phyloP scores from a whole-genome alignment of 2,113 vertebrate genomes.

The Xenotilapia flavipinnis region DNA sequence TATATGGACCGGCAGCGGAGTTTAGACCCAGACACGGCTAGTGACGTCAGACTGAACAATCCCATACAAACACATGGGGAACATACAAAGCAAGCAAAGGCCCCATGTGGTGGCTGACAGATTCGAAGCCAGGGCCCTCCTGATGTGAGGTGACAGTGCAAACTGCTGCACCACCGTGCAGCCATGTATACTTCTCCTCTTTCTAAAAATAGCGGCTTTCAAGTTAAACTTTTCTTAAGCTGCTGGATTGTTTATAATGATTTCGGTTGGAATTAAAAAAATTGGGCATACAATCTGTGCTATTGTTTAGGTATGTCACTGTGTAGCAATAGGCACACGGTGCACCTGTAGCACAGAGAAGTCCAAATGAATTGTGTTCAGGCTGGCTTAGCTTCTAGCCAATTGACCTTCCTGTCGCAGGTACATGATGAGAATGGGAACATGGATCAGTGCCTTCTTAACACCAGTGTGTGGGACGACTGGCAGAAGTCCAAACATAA shows the following conservation, averaged over 20 bases:
- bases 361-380: background rate
- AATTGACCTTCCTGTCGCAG: constrained; percentile 17
- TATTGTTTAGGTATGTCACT: background rate
- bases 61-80: background rate
- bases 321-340: background rate
- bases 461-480: background rate
- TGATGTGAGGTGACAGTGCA: background rate
- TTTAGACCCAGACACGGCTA: no score
- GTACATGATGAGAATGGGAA: background rate
- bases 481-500: background rate
- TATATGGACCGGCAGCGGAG: no score
- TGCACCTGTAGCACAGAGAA: background rate
- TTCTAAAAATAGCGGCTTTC: background rate
- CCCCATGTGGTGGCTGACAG: background rate
- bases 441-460: constrained; percentile 11
- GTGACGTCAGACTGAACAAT: no score
- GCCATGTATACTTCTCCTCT: background rate
- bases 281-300: background rate
- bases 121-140: background rate
- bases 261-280: background rate
- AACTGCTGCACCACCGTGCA: background rate
- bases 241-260: background rate
- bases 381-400: background rate
- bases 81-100: background rate
- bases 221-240: background rate